A percentile compares a stretch with the other conserved stretches of the same genome.
phyloP scores from a whole-genome alignment of 1,140 invertebrate genomes.

The Nymphalis io region DNA sequence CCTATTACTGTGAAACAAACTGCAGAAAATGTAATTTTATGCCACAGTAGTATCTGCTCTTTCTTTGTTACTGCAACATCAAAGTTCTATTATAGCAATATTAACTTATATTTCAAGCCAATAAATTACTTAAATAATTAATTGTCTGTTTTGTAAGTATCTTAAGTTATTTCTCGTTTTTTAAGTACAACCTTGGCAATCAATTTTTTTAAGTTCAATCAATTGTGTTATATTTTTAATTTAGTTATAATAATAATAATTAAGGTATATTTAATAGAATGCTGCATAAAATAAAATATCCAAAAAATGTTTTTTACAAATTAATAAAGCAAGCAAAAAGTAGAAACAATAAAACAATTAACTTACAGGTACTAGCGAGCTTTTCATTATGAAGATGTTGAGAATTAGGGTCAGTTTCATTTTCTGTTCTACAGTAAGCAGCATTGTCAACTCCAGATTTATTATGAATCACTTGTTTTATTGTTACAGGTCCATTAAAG shows the following conservation, averaged over 20 bases:
- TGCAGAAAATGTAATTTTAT: conserved; percentile 54
- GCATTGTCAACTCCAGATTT: conserved; percentile 62
- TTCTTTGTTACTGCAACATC: conserved; percentile 47
- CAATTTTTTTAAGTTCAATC: too few species aligned
- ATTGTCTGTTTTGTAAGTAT: too few species aligned
- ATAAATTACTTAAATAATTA: neutral
- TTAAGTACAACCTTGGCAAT: too few species aligned
- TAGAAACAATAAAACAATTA: neutral
- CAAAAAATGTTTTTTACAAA: neutral
- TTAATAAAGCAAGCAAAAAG: too few species aligned
- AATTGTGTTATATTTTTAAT: too few species aligned
- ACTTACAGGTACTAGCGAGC: conserved; percentile 42
- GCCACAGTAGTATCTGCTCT: conserved; percentile 50
- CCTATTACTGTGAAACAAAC: conserved; percentile 52
- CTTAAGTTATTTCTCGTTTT: too few species aligned
- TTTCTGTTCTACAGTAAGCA: conserved; percentile 54
- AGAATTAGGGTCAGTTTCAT: conserved; percentile 36
- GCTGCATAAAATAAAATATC: too few species aligned
- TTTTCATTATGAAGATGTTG: conserved; percentile 26
- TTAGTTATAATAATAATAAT: too few species aligned
- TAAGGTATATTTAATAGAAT: too few species aligned
- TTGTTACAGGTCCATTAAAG: conserved; percentile 71
- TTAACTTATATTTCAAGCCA: too few species aligned
- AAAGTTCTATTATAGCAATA: neutral
- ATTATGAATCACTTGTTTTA: conserved; percentile 62